Evolutionary conservation across 2,888 invertebrate species (phyloP), one percentile per base, ranked within the genome.

Genomic region (Rhyacophila evoluta): DNA sequence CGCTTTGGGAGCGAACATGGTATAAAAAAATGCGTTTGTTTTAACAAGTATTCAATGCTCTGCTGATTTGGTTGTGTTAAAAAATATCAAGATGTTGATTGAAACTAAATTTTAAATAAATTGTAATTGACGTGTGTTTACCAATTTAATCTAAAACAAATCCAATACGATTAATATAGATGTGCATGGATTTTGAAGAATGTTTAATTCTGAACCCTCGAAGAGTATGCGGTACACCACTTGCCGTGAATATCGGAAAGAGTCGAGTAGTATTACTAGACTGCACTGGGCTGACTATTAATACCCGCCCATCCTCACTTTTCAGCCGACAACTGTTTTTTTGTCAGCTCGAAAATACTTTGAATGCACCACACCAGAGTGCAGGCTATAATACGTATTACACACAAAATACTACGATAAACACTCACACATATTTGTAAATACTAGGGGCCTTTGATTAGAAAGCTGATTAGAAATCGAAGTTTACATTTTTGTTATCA

Each of bases 301-400:
- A 55, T 55, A 55, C 25, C 55, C 55, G 55, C 55, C 55, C 55
- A 55, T 55, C 55, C 55, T 55, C 55, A 55, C 15, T 55, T 55
- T 55, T 55, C 55, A 55, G 55, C 55, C 55, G 55, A 12, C 55
- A 55, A 55, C 55, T 55, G 55, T 55, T 55, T 55, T 41, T 55
- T 55, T 55, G 55, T 55, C 55, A 55, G 55, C 55, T 55, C 55
- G 19, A 55, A 55, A 55, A 55, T 55, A 55, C 55, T 55, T 55
- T 25, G 19, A 55, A 55, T 25, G 55, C 55, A 55, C 55, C 55
- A 25, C 19, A 55, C 55, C 6, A 33, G 19, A 1, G 10, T 19
- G 6, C 55, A 19, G 6, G 19, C 19, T 55, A 1, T 25, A 55
- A 25, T 2, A 55, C 19, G 19, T 19, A 55, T 1, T 55, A 19